These are phyloP conservation scores for Varecia variegata DNA, from an alignment of 2,797 vertebrate species.

Conservation along the genomic window DNA sequence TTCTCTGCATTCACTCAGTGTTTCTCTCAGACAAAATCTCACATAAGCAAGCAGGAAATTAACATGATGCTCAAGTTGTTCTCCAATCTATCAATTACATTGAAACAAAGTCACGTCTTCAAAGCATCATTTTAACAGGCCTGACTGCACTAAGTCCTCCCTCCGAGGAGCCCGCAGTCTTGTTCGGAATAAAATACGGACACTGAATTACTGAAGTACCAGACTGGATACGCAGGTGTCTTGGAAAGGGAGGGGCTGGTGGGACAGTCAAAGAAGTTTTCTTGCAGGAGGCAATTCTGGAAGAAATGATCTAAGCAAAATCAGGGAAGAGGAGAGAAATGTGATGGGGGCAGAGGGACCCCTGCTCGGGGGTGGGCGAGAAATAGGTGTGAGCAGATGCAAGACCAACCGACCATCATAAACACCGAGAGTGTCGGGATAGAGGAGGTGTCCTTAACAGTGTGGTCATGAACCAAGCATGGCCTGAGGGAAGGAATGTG, in stretches of 20 bases:
- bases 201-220: neutral
- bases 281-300: neutral
- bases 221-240: too few relatives aligned
- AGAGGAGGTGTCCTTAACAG: neutral
- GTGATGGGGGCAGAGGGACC: neutral
- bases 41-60: neutral
- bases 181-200: neutral
- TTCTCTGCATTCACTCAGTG: neutral
- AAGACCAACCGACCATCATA: fast-evolving
- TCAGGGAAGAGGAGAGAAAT: too few relatives aligned
- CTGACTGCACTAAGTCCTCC: neutral
- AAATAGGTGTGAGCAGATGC: neutral
- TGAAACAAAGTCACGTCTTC: neutral
- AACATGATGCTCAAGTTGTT: neutral
- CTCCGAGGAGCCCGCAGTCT: neutral
- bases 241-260: neutral
- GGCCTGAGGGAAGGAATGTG: fast-evolving
- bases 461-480: fast-evolving
- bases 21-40: neutral
- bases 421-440: fast-evolving
- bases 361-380: fast-evolving
- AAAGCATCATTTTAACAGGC: neutral
- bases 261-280: neutral
- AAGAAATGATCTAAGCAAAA: neutral
- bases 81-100: fast-evolving